Conservation (phyloP, 2,113 vertebrate species). For the Puffinus mauretanicus region DNA sequence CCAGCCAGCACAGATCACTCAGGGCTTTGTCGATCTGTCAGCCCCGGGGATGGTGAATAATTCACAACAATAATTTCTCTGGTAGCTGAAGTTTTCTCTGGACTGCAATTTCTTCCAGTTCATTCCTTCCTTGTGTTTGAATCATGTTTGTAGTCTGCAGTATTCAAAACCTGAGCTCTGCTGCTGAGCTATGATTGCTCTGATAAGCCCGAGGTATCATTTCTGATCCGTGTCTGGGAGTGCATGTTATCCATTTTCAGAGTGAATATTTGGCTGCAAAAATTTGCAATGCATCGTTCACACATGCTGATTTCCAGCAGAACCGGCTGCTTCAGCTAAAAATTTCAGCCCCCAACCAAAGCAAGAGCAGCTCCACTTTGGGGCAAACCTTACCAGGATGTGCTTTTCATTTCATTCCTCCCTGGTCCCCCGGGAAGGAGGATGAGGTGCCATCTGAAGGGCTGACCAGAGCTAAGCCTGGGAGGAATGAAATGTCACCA, state of each 20-base stretch:
- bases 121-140: not conserved
- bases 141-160: not conserved
- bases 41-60: not conserved
- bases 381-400: not conserved
- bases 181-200: not conserved
- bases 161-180: not conserved
- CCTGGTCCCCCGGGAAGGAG: not conserved
- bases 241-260: not conserved
- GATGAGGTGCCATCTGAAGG: not conserved
- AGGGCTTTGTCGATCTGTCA: not conserved
- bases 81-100: not conserved
- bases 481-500: too few relatives aligned
- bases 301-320: not conserved
- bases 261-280: not conserved
- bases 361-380: not conserved
- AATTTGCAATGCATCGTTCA: not conserved
- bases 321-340: not conserved
- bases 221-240: not conserved
- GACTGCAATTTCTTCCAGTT: not conserved
- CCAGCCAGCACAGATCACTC: not conserved
- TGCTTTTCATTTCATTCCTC: fast-evolving
- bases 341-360: not conserved
- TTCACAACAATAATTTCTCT: not conserved
- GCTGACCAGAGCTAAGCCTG: too few relatives aligned
- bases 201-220: not conserved